Evolutionary conservation across 2,113 vertebrate species (phyloP).

Genomic region (Seriola aureovittata): DNA sequence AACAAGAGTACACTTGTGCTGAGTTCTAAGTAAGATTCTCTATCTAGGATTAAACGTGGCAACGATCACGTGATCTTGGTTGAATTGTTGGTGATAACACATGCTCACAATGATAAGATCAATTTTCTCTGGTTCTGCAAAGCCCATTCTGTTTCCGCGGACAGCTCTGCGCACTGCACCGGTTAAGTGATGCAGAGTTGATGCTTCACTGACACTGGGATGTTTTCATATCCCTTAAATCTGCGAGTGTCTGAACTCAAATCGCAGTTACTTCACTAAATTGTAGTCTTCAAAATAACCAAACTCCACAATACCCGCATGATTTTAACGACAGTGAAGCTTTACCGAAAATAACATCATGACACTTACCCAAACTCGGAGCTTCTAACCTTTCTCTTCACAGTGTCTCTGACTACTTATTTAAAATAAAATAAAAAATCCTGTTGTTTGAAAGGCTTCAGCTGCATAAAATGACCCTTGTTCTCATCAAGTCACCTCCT

Average conservation of each 20-base stretch:
- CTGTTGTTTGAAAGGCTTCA: neutral
- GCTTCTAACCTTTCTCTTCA: neutral
- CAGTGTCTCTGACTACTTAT: slow-evolving; percentile 23
- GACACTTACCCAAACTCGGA: slow-evolving; percentile 51
- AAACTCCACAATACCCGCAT: too few species aligned
- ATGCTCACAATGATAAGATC: slow-evolving; percentile 8
- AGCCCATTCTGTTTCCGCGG: neutral
- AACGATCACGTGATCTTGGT: neutral
- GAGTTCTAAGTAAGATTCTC: neutral
- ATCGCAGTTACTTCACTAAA: neutral
- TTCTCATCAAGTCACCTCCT: neutral
- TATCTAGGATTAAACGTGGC: neutral
- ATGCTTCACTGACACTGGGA: slow-evolving; percentile 4
- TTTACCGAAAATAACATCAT: slow-evolving; percentile 8
- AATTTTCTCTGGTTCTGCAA: slow-evolving; percentile 4
- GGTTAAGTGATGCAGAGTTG: slow-evolving; percentile 9
- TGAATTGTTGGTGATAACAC: slow-evolving; percentile 4
- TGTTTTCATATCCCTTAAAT: neutral
- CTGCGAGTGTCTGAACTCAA: neutral
- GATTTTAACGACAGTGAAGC: neutral
- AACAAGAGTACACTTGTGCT: neutral
- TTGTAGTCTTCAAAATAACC: neutral
- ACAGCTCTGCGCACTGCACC: slow-evolving; percentile 19
- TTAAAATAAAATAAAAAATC: neutral
- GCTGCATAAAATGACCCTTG: neutral